Base-by-base conservation (phyloP, 2,888 invertebrate species). In the Spisula subtruncata region DNA sequence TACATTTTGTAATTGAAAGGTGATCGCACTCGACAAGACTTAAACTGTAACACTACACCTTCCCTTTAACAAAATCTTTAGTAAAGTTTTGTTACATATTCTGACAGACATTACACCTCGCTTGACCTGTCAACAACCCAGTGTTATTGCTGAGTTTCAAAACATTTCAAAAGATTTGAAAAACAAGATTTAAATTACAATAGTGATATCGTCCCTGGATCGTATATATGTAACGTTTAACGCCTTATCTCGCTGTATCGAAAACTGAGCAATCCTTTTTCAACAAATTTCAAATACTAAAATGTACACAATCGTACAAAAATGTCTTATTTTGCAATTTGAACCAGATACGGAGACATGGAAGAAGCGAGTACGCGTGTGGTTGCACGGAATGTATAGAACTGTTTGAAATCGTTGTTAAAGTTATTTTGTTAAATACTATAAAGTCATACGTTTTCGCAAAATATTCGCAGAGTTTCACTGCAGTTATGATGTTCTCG, bases 121-220 rank as follows among this genome's bases (percentile, higher is more conserved):
- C 35, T 54, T 80, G 85, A 85, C 85, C 85, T 54, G 41, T 54
- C 75, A 29, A 46, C 51, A 48, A 84, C 84, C 84, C 25, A 20
- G 8, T 29, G 32, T 71, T 46, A 75, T 75, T 48, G 71, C 32
- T 12, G 32, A 32, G 12, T 75, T 75, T 75, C 35, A 32, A 75
- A 75, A 14, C 20, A 71, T 71, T 71, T 29, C 14, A 71, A 29
- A 29, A 29, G 32, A 71, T 35, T 75, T 35, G 12, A 32, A 16
- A 32, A 75, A 75, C 75, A 75, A 35, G 75, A 20, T 35, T 75
- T 75, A 66, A 66, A 66, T 66, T 66, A 66, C 60, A 66, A 66
- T 66, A n/a, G 60, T 66, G n/a, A 25, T 66, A 10, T 25, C 25
- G 25, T 66, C 25, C 60, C 6, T n/a, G 25, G n/a, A 66, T 66